A percentile compares a stretch with the other conserved stretches of the same genome.
These are phyloP conservation scores for Triplophysa tibetana DNA, from an alignment of 2,113 vertebrate genomes.

Conservation along the genomic window DNA sequence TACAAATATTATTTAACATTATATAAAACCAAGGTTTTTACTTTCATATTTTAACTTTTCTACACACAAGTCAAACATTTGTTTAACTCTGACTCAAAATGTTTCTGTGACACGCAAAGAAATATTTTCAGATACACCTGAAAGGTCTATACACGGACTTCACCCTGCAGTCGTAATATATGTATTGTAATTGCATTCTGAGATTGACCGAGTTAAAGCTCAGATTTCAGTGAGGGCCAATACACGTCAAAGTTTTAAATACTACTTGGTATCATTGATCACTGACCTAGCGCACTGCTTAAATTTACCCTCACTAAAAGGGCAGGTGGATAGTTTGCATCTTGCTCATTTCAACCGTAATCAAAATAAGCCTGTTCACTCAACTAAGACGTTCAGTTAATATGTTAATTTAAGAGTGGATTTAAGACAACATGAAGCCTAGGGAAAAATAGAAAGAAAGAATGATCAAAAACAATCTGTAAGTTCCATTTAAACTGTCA, in stretches of 20 bases:
- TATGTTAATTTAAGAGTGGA: constrained; percentile 8
- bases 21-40: not conserved
- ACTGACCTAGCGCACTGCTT: constrained; percentile 49
- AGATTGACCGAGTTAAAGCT: constrained; percentile 34
- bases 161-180: constrained; percentile 14
- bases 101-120: not conserved
- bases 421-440: not conserved
- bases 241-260: constrained; percentile 48
- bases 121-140: constrained; percentile 18
- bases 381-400: constrained; percentile 10
- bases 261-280: constrained; percentile 48
- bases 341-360: constrained; percentile 14
- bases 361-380: not conserved
- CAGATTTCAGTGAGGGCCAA: constrained; percentile 46
- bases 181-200: constrained; percentile 38
- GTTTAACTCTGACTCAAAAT: no score
- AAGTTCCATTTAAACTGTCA: not conserved
- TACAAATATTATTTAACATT: no score
- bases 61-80: no score
- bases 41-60: no score
- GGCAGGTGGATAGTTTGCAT: constrained; percentile 28
- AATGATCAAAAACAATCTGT: no score
- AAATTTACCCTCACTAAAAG: constrained; percentile 50
- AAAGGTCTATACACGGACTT: not conserved
- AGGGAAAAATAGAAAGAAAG: not conserved